Evolutionary conservation across 2,888 invertebrate species (phyloP), one percentile per base, ranked within the genome.

Genomic region (Drosophila greeni): DNA sequence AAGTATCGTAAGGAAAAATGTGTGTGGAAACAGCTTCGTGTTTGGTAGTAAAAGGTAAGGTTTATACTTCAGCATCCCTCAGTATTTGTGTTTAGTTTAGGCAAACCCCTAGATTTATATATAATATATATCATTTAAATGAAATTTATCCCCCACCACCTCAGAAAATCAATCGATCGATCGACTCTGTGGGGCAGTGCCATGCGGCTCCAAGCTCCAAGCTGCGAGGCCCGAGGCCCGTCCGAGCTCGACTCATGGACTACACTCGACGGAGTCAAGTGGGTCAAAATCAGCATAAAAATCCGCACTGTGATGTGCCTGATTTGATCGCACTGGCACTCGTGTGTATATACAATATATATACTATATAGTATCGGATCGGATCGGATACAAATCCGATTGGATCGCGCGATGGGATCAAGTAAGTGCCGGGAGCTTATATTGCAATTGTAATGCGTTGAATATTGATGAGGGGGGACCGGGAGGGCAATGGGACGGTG

Each of bases 381-480:
- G 65, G 54, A 24, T 36, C 34, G 55, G 18, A 53, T 43, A n/a
- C 49, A 58, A 12, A 61, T 56, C 37, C 58, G 68, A 61, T 49
- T 26, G 56, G 45, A 59, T 55, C 20, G 51, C 36, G 61, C 58
- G 53, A 57, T 66, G 59, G 73, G 66, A 71, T 57, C 69, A 53
- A 66, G 65, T 75, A 52, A 76, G 67, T 78, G 82, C 72, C 82
- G 69, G 64, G 76, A 65, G 76, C 79, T 79, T 80, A 83, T 80
- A 83, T 81, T 85, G 81, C 85, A 81, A 85, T 81, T 81, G 81
- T 79, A 82, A 85, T 84, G 81, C 85, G 81, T 79, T 82, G 81
- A 82, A 82, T 82, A 85, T 82, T 85, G 73, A 82, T 82, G 85
- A 80, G 69, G 59, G 59, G 47, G 58, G 55, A 84, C 69, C 56